These are phyloP conservation scores for Cryptoleucopteryx plumbea DNA, from an alignment of 2,113 vertebrate genomes.

Conservation along the genomic window DNA sequence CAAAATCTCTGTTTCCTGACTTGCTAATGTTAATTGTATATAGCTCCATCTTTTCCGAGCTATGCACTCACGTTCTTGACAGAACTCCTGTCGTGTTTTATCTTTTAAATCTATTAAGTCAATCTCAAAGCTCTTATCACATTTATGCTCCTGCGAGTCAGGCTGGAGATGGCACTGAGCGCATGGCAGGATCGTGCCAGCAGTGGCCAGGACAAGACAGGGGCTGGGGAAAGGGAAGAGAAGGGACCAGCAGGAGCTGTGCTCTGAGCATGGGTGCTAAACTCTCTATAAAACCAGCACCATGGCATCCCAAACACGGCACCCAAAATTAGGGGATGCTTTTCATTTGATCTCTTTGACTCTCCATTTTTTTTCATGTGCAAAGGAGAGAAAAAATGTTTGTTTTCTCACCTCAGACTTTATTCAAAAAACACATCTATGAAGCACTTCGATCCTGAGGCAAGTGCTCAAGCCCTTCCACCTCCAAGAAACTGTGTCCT, in stretches of 20 bases:
- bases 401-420: neutral
- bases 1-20: neutral
- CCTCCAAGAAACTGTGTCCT: neutral
- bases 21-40: neutral
- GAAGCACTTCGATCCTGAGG: neutral
- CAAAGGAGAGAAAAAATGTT: neutral
- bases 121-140: neutral
- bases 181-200: rapidly evolving
- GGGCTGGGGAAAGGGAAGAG: neutral
- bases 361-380: neutral
- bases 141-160: rapidly evolving
- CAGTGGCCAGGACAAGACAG: rapidly evolving
- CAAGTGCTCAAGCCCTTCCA: rapidly evolving
- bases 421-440: rapidly evolving
- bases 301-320: neutral
- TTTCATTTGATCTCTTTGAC: neutral
- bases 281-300: neutral
- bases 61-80: neutral
- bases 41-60: neutral
- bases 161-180: neutral
- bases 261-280: rapidly evolving
- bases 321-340: neutral
- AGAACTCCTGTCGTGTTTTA: neutral
- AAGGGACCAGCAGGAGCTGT: neutral
- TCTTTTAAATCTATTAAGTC: neutral